Percentiles rank a stretch among this genome's conserved stretches.
phyloP scores from a whole-genome alignment of 2,888 invertebrate species.

The Lamproptera curius region DNA sequence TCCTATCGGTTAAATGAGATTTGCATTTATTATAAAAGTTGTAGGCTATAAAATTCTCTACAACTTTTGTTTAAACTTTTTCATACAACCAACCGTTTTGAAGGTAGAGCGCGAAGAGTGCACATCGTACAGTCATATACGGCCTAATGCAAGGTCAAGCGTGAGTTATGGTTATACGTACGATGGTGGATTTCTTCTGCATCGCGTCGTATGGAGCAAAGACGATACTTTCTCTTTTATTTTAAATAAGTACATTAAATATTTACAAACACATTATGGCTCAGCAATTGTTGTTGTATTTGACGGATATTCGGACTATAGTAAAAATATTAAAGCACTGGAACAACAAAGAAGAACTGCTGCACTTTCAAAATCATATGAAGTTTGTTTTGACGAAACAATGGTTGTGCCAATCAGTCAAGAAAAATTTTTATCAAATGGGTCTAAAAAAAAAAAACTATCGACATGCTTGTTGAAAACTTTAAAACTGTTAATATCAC shows the following conservation, averaged over 20 bases:
- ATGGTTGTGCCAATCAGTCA: conserved; percentile 31
- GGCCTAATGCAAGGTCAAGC: no score
- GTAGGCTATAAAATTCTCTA: no score
- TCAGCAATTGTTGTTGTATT: conserved; percentile 36
- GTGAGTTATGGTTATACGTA: no score
- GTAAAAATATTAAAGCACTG: conserved; percentile 40
- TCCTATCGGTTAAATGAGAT: no score
- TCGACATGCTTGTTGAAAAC: neutral
- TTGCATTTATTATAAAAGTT: no score
- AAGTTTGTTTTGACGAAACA: conserved; percentile 41
- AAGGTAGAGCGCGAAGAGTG: no score
- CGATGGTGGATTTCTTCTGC: conserved; percentile 37
- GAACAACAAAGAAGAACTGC: conserved; percentile 44
- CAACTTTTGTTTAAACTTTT: no score
- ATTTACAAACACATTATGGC: conserved; percentile 33
- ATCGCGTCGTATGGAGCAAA: conserved; percentile 31
- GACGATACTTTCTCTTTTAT: conserved; percentile 30
- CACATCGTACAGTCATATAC: no score
- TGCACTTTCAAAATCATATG: conserved; percentile 37
- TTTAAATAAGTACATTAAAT: conserved; percentile 28
- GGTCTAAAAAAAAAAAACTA: neutral
- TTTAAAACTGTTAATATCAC: neutral
- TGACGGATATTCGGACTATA: conserved; percentile 39
- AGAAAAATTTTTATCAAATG: conserved; percentile 27
- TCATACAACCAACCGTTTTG: no score